Percentiles rank a stretch among this genome's conserved stretches.
Evolutionary conservation across 2,888 invertebrate genomes (phyloP).

Genomic region (Nephrotoma flavescens): DNA sequence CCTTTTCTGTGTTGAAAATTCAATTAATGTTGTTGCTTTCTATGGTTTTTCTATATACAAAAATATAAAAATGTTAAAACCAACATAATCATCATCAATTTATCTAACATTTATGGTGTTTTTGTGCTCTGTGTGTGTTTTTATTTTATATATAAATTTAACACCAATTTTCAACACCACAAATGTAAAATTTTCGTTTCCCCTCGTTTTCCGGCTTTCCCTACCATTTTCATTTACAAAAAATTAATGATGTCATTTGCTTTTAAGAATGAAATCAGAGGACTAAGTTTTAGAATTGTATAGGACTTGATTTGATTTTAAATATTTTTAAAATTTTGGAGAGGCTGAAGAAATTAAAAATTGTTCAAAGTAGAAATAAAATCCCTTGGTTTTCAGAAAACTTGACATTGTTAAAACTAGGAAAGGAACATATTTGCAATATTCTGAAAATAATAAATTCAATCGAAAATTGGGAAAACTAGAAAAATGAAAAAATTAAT

Average conservation of each 20-base stretch:
- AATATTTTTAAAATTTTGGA: no score
- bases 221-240: neutral
- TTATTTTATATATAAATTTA: neutral
- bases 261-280: neutral
- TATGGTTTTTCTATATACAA: neutral
- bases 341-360: no score
- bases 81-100: neutral
- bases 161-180: neutral
- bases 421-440: no score
- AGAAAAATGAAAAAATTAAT: no score
- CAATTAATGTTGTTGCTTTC: neutral
- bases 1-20: neutral
- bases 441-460: no score
- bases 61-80: neutral
- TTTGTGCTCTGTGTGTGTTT: neutral
- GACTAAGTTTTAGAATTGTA: no score
- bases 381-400: no score
- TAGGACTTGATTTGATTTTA: no score
- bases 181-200: neutral
- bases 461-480: no score
- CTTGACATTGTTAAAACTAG: no score
- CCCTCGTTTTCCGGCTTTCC: neutral
- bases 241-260: no score
- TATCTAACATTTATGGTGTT: neutral
- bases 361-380: no score